A percentile compares a stretch with the other conserved stretches of the same genome.
Evolutionary conservation across 2,113 vertebrate species (phyloP).

Genomic region (Aspiorhynchus laticeps): DNA sequence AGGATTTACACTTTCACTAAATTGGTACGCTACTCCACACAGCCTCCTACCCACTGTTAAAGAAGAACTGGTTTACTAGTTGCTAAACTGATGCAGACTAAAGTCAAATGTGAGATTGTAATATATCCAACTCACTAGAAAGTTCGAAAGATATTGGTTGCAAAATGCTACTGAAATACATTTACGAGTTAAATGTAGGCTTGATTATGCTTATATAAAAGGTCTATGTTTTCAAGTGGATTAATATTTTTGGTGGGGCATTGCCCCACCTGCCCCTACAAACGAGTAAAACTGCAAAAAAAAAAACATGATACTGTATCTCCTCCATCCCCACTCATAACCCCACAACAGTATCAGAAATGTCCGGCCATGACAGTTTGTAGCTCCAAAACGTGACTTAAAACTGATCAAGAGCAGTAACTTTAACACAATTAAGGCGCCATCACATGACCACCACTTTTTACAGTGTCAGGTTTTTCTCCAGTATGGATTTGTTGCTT

Average conservation of each 20-base stretch:
- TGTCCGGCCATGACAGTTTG: neutral
- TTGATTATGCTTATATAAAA: neutral
- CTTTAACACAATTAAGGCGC: neutral
- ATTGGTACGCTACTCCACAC: neutral
- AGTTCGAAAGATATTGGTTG: neutral
- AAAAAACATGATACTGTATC: neutral
- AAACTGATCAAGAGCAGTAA: neutral
- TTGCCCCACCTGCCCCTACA: neutral
- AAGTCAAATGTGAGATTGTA: neutral
- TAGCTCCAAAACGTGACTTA: neutral
- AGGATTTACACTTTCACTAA: neutral
- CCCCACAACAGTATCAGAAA: neutral
- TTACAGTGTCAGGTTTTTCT: neutral
- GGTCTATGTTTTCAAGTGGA: neutral
- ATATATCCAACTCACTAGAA: neutral
- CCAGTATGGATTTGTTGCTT: neutral
- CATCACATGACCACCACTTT: neutral
- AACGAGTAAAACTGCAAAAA: neutral
- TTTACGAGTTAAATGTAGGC: neutral
- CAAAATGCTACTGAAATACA: neutral
- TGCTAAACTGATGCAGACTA: slow-evolving; percentile 1
- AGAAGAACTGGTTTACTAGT: neutral
- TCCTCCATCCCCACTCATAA: neutral
- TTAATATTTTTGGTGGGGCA: neutral
- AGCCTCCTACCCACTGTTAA: neutral